Conservation (phyloP, 2,888 invertebrate genomes). For the Troides oblongomaculatus region DNA sequence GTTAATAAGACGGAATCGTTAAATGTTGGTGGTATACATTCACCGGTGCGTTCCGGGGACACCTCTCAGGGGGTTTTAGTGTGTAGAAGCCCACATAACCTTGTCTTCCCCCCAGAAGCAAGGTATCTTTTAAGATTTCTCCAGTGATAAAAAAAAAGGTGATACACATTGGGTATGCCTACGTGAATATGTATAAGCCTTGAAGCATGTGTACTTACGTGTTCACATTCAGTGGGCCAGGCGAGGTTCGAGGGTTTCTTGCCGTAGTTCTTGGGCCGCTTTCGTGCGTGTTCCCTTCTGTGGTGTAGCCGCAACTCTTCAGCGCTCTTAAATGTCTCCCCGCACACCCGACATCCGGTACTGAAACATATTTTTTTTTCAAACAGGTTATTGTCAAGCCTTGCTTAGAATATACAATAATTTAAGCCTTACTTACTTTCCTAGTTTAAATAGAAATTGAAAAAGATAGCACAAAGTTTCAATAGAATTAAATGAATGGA, state of each 20-base stretch:
- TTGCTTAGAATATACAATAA: too few species aligned
- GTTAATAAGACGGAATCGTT: too few species aligned
- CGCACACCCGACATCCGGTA: slow-evolving; percentile 64
- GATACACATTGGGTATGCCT: too few species aligned
- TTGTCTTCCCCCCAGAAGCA: too few species aligned
- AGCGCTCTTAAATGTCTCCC: slow-evolving; percentile 51
- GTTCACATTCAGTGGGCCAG: slow-evolving; percentile 61
- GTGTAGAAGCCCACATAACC: too few species aligned
- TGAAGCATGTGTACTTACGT: slow-evolving; percentile 45
- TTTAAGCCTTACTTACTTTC: too few species aligned
- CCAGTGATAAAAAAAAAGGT: too few species aligned
- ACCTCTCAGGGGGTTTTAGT: too few species aligned
- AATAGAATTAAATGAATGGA: not conserved
- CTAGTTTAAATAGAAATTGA: not conserved
- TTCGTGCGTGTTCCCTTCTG: slow-evolving; percentile 56
- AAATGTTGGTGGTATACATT: too few species aligned
- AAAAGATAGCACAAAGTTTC: not conserved
- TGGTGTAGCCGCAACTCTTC: slow-evolving; percentile 63
- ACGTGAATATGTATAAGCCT: not conserved
- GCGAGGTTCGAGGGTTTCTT: slow-evolving; percentile 45
- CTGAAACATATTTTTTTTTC: slow-evolving; percentile 36
- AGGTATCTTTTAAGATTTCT: too few species aligned
- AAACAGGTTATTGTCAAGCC: too few species aligned
- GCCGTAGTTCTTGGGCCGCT: slow-evolving; percentile 63
- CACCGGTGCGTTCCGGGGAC: too few species aligned